Conservation (phyloP, 2,888 invertebrate species). For the Mimas tiliae region DNA sequence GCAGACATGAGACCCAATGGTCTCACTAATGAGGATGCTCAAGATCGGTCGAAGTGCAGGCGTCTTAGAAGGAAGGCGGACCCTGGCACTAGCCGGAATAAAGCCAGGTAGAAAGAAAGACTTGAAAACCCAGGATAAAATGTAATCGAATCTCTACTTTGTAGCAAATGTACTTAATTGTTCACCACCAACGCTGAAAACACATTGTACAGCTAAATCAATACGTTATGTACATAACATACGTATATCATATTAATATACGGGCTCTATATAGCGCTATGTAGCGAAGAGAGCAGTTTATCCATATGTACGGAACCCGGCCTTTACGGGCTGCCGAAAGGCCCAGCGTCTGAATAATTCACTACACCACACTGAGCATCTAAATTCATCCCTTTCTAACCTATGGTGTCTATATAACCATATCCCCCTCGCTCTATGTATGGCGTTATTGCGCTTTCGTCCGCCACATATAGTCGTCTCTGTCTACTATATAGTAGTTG, state of each 20-base stretch:
- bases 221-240: background rate
- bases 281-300: conserved; percentile 43
- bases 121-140: too few relatives aligned
- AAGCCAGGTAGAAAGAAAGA: too few relatives aligned
- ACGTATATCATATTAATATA: background rate
- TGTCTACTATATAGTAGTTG: conserved; percentile 37
- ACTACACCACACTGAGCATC: conserved; percentile 74
- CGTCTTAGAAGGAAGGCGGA: too few relatives aligned
- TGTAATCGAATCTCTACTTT: too few relatives aligned
- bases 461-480: conserved; percentile 72
- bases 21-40: too few relatives aligned
- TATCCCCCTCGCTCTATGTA: conserved; percentile 54
- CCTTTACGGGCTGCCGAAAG: conserved; percentile 58
- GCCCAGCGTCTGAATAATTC: conserved; percentile 81
- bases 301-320: conserved; percentile 48
- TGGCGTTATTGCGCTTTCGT: conserved; percentile 78
- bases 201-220: conserved; percentile 1
- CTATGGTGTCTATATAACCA: conserved; percentile 32
- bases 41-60: too few relatives aligned
- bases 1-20: too few relatives aligned
- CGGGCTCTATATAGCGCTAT: conserved; percentile 32
- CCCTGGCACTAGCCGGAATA: too few relatives aligned
- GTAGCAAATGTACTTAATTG: background rate
- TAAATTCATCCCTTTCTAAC: conserved; percentile 56
- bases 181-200: background rate